Base-by-base conservation (phyloP, 23 tunicate species). In the Ciona savignyi region DNA sequence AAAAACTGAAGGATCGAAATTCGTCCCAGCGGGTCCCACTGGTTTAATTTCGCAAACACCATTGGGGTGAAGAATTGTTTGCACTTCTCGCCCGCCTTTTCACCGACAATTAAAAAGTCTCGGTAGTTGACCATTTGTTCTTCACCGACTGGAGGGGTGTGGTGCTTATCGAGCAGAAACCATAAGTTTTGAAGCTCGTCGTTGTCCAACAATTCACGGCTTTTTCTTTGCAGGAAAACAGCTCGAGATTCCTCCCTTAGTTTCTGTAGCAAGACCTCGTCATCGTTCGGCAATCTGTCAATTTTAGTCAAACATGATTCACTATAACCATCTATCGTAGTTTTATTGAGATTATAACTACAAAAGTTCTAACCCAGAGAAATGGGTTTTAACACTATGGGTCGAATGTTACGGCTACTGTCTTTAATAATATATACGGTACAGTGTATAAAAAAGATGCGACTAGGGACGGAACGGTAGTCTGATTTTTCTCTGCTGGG, bases 211-310 rank as follows among this genome's bases (percentile, higher is more conserved):
- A 95, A 71, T 62, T 88, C 99, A 27, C 96, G 79, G 78, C 93
- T 83, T 70, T 83, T 95, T 32, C 99, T 84, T 33, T 95, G 99
- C 20, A 95, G 72, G 79, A 95, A 95, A 0, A 95, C 96, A 19
- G 99, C 99, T 56, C 99, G 74, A 0, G 99, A 89, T 74, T 95
- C 99, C 65, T 95, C 99, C 27, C 99, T 70, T 33, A 95, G 62
- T 34, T 95, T 95, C 35, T 84, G 96, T 15, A 91, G 63, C 32
- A 91, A 76, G 22, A 80, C 73, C 76, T 91, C 97, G 75, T 91
- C 97, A 33, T 91, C 97, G 32, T 77, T 82, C 27, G 97, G 97
- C 23, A 91, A 68, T 66, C 97, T 79, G 77, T 42, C 11, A n/a
- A n/a, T n/a, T n/a, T n/a, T n/a, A n/a, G n/a, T n/a, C n/a, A n/a